These are phyloP conservation scores for Pachypsylla venusta DNA, from an alignment of 1,140 invertebrate genomes.

Conservation along the genomic window DNA sequence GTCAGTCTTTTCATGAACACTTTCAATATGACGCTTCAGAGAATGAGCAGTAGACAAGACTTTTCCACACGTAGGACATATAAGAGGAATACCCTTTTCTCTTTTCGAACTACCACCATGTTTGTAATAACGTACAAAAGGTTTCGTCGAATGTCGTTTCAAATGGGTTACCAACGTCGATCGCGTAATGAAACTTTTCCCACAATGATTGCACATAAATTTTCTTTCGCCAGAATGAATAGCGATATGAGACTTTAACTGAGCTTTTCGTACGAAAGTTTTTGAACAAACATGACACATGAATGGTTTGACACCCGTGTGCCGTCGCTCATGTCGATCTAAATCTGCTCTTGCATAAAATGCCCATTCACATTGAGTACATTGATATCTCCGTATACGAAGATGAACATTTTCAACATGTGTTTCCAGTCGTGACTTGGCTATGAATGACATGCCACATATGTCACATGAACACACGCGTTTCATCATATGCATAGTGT, in stretches of 20 bases:
- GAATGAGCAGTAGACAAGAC: not conserved
- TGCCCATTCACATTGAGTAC: not conserved
- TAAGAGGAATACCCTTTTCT: not conserved
- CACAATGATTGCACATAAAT: constrained; percentile 36
- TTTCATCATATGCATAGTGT: not conserved
- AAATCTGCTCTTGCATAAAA: constrained; percentile 17
- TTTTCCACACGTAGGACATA: not conserved
- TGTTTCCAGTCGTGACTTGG: not conserved
- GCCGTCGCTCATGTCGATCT: constrained; percentile 21
- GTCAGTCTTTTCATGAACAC: not conserved
- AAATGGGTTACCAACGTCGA: constrained; percentile 22
- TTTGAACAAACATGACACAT: constrained; percentile 37
- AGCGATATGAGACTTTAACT: constrained; percentile 22
- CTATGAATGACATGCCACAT: not conserved
- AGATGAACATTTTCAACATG: constrained; percentile 2
- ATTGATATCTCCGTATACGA: not conserved
- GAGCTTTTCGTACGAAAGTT: constrained; percentile 19
- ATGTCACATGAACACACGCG: not conserved
- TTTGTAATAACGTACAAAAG: not conserved
- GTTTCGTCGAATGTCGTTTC: constrained; percentile 26
- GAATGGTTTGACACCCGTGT: constrained; percentile 42
- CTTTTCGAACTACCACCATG: not conserved
- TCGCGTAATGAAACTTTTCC: constrained; percentile 33
- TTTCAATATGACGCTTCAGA: not conserved
- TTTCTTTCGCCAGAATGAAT: constrained; percentile 32